These are phyloP conservation scores for Macaca mulatta DNA, from an alignment of 2,113 vertebrate genomes.

Conservation along the genomic window DNA sequence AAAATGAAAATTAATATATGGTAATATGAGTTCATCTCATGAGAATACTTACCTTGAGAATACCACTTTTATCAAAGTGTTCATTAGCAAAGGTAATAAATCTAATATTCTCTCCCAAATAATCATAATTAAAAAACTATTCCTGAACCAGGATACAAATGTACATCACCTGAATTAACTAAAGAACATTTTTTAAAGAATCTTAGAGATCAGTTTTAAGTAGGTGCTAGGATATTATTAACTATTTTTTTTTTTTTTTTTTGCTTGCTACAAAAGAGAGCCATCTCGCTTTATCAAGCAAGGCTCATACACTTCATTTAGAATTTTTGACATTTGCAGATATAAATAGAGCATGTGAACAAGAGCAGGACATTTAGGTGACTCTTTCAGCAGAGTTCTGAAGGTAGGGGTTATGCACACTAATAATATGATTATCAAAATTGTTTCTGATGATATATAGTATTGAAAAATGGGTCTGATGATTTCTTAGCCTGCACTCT, in stretches of 20 bases:
- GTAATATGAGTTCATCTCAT: constrained; percentile 61
- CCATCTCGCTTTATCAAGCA: constrained; percentile 24
- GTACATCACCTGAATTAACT: constrained; percentile 55
- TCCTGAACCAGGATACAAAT: constrained; percentile 42
- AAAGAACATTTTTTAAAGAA: constrained; percentile 50
- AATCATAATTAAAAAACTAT: constrained; percentile 54
- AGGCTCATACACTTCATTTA: constrained; percentile 50
- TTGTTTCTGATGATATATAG: constrained; percentile 60
- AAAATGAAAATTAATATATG: constrained; percentile 73
- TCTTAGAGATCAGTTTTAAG: constrained; percentile 51
- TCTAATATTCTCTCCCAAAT: constrained; percentile 69
- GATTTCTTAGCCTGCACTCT: constrained; percentile 60
- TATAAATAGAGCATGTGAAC: constrained; percentile 15
- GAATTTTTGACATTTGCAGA: constrained; percentile 63
- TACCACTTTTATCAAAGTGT: constrained; percentile 70
- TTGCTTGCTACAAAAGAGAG: constrained; percentile 26
- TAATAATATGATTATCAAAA: constrained; percentile 74
- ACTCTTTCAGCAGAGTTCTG: constrained; percentile 58
- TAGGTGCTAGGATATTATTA: constrained; percentile 55
- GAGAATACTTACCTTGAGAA: constrained; percentile 66
- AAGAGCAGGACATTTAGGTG: constrained; percentile 16
- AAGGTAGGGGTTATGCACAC: constrained; percentile 45
- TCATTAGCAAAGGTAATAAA: constrained; percentile 74
- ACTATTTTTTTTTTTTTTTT: constrained; percentile 34
- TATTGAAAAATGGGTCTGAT: constrained; percentile 52